Base-by-base conservation (phyloP, 53 echinoderm and acorn worm genomes). In the Paelopatides confundens region DNA sequence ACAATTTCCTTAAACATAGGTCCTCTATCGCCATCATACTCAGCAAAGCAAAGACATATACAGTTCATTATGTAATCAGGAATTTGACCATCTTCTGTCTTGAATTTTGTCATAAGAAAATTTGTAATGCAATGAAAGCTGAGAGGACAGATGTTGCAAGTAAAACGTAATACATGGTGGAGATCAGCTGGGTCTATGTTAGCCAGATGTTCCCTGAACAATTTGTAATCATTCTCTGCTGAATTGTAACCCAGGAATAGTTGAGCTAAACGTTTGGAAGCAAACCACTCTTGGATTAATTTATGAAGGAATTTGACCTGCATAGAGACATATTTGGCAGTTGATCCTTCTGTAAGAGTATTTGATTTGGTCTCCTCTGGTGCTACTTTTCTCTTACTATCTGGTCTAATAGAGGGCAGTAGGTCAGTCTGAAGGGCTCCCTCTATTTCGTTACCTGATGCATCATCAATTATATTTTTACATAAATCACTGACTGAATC, bases 11-110 rank as follows among this genome's bases (percentile, higher is more conserved):
- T 68, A 2, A 33, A 9, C 69, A 8, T 5, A 2, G 7, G 31
- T 18, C 33, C 69, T 26, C 28, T 30, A 18, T 68, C 14, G 14
- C 21, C 34, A 3, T 15, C 21, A 21, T 36, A 68, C 21, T 68
- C 69, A 68, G 69, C 31, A 32, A 68, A 68, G 36, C 69, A 68
- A 21, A 68, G 69, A 28, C 69, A 68, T 30, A 68, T 31, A 21
- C 34, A 68, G 35, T 32, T 68, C 15, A 68, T 68, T 13, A 68
- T 68, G 13, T 68, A 35, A 21, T 11, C 69, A 35, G 69, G 69
- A 35, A 68, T 68, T 36, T 35, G 34, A 18, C 69, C 69, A 68
- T 68, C 17, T 14, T 35, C 33, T 68, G 69, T 31, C 15, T 36
- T 35, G 13, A 35, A 36, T 6, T 68, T 32, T 68, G 0, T 33